Evolutionary conservation across 2,888 invertebrate genomes (phyloP).

Genomic region (Torymus auratus): DNA sequence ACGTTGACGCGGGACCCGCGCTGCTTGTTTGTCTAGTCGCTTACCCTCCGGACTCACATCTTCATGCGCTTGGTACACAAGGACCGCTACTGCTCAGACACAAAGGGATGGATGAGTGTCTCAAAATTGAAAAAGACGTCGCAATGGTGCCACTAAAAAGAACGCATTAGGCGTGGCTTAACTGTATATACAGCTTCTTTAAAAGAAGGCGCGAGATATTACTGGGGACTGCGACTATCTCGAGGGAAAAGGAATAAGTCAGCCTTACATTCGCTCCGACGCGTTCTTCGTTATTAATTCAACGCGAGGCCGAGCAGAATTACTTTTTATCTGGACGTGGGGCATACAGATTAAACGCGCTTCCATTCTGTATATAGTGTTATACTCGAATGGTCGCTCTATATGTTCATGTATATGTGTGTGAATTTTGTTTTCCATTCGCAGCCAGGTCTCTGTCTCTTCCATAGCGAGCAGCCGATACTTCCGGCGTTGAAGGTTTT

Average conservation of each 20-base stretch:
- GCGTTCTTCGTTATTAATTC: slow-evolving; percentile 69
- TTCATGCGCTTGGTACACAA: slow-evolving; percentile 44
- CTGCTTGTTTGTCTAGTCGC: slow-evolving; percentile 62
- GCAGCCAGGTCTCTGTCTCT: neutral
- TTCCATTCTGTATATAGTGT: slow-evolving; percentile 28
- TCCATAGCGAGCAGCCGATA: slow-evolving; percentile 41
- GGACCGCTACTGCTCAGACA: neutral
- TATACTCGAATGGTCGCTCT: slow-evolving; percentile 32
- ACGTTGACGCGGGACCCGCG: slow-evolving; percentile 16
- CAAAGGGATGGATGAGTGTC: slow-evolving; percentile 12
- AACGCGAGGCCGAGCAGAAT: slow-evolving; percentile 65
- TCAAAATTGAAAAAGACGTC: slow-evolving; percentile 35
- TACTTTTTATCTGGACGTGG: slow-evolving; percentile 63
- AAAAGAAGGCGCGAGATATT: neutral
- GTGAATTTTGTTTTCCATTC: too few species aligned
- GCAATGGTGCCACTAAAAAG: slow-evolving; percentile 42
- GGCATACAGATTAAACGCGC: slow-evolving; percentile 60
- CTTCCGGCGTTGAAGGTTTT: slow-evolving; percentile 53
- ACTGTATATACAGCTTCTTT: too few species aligned
- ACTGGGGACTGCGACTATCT: slow-evolving; percentile 1
- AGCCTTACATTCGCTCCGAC: neutral
- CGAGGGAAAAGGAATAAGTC: slow-evolving; percentile 16
- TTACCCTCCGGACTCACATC: slow-evolving; percentile 58
- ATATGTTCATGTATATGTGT: neutral
- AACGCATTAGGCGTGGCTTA: too few species aligned